Conservation (phyloP, 2,113 vertebrate genomes). For the Cochlearius cochlearius region DNA sequence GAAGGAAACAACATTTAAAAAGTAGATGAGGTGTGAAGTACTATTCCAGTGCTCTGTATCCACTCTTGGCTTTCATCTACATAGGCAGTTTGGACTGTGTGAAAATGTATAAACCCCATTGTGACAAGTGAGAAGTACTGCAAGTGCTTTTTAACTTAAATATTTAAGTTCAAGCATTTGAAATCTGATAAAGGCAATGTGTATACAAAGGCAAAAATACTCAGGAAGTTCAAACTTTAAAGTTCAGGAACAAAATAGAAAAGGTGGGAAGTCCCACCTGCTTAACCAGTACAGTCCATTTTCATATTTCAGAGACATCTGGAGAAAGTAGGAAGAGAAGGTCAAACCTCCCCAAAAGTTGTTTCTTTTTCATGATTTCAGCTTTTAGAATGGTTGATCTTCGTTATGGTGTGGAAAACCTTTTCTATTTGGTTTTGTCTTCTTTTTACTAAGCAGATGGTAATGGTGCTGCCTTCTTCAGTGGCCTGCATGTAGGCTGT, state of each 20-base stretch:
- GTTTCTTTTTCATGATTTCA: background rate
- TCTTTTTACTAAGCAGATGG: background rate
- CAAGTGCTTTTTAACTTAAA: conserved; percentile 47
- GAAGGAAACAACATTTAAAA: conserved; percentile 37
- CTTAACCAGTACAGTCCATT: background rate
- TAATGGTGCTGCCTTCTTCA: background rate
- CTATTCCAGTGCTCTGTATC: background rate
- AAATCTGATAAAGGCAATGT: background rate
- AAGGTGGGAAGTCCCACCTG: background rate
- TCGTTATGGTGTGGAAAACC: background rate
- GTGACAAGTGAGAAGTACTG: conserved; percentile 21
- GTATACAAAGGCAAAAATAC: background rate
- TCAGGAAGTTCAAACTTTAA: background rate
- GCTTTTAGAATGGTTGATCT: background rate
- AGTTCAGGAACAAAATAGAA: background rate
- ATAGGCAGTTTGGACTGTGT: conserved; percentile 7
- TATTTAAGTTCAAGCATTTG: conserved; percentile 41
- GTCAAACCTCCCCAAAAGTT: rapidly evolving
- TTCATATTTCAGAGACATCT: background rate
- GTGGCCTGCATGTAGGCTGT: background rate
- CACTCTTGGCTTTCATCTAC: background rate
- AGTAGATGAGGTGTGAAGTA: conserved; percentile 33
- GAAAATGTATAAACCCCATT: conserved; percentile 24
- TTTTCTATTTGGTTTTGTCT: background rate
- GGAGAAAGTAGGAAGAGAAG: background rate